phyloP scores from a whole-genome alignment of 2,797 vertebrate genomes.

The Anableps anableps region DNA sequence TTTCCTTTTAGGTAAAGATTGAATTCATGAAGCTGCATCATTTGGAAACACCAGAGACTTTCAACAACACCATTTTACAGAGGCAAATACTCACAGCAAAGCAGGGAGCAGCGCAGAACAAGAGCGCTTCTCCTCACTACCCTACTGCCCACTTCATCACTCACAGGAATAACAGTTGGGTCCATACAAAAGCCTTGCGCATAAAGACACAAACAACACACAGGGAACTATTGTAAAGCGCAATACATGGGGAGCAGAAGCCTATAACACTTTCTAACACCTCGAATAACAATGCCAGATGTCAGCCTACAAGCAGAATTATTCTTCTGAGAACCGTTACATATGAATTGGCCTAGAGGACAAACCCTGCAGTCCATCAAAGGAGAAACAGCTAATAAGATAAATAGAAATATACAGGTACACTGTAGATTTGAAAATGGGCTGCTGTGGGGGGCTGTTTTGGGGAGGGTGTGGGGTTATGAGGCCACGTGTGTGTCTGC shows the following conservation, averaged over 20 bases:
- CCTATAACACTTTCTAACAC: conserved; percentile 70
- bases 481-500: conserved; percentile 40
- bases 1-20: not conserved
- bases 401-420: conserved; percentile 22
- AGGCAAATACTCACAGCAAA: not conserved
- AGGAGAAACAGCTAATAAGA: conserved; percentile 18
- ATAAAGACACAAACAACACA: conserved; percentile 69
- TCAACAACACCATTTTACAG: not conserved
- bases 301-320: conserved; percentile 67
- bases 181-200: conserved; percentile 56
- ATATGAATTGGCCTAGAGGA: conserved; percentile 49
- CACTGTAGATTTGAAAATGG: conserved; percentile 13
- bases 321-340: conserved; percentile 33
- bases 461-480: conserved; percentile 12
- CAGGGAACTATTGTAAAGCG: conserved; percentile 71
- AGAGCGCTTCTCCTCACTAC: conserved; percentile 30
- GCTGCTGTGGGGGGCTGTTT: conserved; percentile 1
- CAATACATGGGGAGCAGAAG: conserved; percentile 60
- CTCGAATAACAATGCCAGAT: conserved; percentile 74
- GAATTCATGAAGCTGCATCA: not conserved
- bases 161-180: conserved; percentile 67
- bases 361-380: conserved; percentile 35
- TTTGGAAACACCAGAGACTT: not conserved
- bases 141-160: conserved; percentile 49
- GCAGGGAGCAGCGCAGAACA: conserved; percentile 17